Evolutionary conservation across 2,113 vertebrate species (phyloP).

Genomic region (Rhinoderma darwinii): DNA sequence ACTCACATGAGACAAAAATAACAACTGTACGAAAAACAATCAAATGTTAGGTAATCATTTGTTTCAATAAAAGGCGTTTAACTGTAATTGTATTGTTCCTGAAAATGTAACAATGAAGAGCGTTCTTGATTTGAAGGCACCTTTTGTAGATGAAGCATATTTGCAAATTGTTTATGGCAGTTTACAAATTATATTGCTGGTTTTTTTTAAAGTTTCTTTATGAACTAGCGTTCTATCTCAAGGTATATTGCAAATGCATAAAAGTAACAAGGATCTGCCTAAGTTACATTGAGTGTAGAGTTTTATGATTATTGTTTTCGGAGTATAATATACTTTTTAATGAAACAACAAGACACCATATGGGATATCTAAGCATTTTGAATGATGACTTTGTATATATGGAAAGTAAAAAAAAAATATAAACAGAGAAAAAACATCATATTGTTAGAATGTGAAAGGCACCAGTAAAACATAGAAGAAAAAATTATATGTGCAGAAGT

Average conservation of each 20-base stretch:
- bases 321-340: slow-evolving; percentile 31
- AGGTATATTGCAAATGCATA: slow-evolving; percentile 39
- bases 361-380: background rate
- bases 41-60: background rate
- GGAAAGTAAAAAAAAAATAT: background rate
- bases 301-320: slow-evolving; percentile 44
- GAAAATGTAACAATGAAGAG: background rate
- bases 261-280: slow-evolving; percentile 19
- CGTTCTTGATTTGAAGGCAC: background rate
- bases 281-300: slow-evolving; percentile 9
- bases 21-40: background rate
- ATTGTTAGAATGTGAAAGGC: background rate
- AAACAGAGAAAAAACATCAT: background rate
- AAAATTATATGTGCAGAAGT: background rate
- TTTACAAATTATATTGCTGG: slow-evolving; percentile 34
- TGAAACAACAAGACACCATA: slow-evolving; percentile 37
- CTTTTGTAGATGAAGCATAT: background rate
- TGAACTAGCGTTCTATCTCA: background rate
- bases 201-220: slow-evolving; percentile 41
- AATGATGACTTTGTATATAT: background rate
- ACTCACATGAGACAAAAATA: background rate
- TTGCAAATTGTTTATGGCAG: slow-evolving; percentile 39
- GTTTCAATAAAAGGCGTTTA: background rate
- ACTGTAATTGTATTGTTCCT: background rate
- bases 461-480: background rate